Conservation (phyloP, 2,113 vertebrate genomes). For the Syngnathus floridae region DNA sequence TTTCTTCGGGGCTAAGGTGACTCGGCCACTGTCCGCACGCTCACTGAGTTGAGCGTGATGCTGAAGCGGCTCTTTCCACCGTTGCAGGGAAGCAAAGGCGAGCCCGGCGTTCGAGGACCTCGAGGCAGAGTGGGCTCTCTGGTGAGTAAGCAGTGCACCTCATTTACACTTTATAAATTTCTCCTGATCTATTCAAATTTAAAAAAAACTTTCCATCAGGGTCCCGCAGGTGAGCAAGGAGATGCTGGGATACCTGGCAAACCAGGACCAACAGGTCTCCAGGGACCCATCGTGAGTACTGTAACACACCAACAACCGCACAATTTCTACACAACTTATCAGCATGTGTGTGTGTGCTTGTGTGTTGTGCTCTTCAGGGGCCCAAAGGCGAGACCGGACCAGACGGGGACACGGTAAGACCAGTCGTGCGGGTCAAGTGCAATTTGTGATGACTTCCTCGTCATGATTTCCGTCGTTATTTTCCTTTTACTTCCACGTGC, state of each 20-base stretch:
- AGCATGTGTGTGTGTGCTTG: not conserved
- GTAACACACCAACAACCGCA: not conserved
- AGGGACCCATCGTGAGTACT: conserved; percentile 59
- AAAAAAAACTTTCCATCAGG: conserved; percentile 43
- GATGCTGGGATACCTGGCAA: conserved; percentile 66
- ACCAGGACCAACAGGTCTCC: conserved; percentile 64
- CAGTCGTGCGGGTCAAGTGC: not conserved
- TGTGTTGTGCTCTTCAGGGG: conserved; percentile 51
- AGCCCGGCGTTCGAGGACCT: conserved; percentile 55
- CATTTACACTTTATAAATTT: not conserved
- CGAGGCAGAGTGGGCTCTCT: conserved; percentile 45
- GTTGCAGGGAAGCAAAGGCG: conserved; percentile 63
- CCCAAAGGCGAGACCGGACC: conserved; percentile 68
- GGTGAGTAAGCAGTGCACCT: conserved; percentile 44
- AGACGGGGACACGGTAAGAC: conserved; percentile 65
- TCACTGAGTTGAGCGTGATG: not conserved
- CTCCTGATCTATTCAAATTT: not conserved
- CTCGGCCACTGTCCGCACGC: not conserved
- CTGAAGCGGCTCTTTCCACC: not conserved
- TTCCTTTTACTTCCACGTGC: conserved; percentile 1
- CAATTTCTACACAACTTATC: not conserved
- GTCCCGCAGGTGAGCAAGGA: conserved; percentile 61
- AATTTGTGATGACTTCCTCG: conserved; percentile 7
- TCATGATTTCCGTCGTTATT: not conserved
- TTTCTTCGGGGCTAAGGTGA: conserved; percentile 62